phyloP scores from a whole-genome alignment of 2,113 vertebrate species.

The Amphiprion percula region DNA sequence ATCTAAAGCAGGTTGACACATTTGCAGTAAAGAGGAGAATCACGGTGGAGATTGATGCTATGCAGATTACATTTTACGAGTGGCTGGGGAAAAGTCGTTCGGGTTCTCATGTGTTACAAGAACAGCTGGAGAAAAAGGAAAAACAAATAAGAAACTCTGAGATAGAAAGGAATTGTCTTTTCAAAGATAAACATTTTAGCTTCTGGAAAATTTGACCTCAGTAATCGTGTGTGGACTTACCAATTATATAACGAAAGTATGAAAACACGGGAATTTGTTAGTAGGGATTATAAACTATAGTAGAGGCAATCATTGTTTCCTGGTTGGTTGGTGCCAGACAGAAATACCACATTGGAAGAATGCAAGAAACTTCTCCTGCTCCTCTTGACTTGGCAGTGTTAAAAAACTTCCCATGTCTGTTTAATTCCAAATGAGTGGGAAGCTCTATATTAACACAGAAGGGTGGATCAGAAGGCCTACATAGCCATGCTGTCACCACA shows the following conservation, averaged over 20 bases:
- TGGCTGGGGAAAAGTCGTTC: constrained; percentile 43
- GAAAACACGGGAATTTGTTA: constrained; percentile 45
- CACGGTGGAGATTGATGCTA: constrained; percentile 23
- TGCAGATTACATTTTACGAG: constrained; percentile 50
- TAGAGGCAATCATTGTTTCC: constrained; percentile 56
- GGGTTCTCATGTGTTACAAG: constrained; percentile 15
- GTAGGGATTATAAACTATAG: constrained; percentile 57
- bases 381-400: constrained; percentile 34
- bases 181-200: constrained; percentile 20
- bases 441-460: constrained; percentile 42
- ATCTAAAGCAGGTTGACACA: constrained; percentile 44
- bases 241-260: background rate
- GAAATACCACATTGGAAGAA: constrained; percentile 59
- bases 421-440: constrained; percentile 55
- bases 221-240: background rate
- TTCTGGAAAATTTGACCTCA: background rate
- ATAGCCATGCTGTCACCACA: constrained; percentile 51
- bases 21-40: constrained; percentile 35
- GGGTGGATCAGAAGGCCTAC: constrained; percentile 57
- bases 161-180: constrained; percentile 27
- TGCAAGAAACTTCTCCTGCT: constrained; percentile 56
- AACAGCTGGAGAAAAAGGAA: constrained; percentile 34
- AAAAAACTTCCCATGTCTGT: constrained; percentile 44
- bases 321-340: constrained; percentile 59
- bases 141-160: constrained; percentile 11